A percentile compares a stretch with the other conserved stretches of the same genome.
Evolutionary conservation across 2,113 vertebrate species (phyloP).

Genomic region (Heliornis fulica): DNA sequence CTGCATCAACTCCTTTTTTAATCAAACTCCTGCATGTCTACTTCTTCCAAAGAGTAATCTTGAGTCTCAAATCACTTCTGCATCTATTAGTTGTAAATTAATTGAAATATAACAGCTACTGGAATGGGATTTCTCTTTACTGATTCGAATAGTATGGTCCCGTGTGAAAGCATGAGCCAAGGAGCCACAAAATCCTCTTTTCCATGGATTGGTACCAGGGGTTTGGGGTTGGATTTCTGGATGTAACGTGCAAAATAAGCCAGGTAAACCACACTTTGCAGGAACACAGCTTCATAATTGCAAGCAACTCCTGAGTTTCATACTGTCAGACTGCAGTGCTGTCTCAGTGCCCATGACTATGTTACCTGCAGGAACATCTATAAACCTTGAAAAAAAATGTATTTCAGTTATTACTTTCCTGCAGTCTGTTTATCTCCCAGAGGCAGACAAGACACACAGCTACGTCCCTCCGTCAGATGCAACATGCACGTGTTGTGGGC

Average conservation of each 20-base stretch:
- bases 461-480: rapidly evolving
- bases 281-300: neutral
- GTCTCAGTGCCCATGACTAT: rapidly evolving
- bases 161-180: neutral
- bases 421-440: neutral
- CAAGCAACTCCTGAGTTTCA: neutral
- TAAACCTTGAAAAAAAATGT: neutral
- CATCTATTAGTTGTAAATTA: neutral
- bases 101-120: neutral
- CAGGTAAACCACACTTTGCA: neutral
- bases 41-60: neutral
- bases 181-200: neutral
- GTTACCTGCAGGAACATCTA: neutral
- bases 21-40: neutral
- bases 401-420: neutral
- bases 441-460: neutral
- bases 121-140: neutral
- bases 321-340: neutral
- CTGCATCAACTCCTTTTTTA: neutral
- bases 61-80: neutral
- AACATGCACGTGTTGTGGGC: neutral
- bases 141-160: neutral
- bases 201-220: neutral
- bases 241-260: neutral
- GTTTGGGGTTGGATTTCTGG: neutral